Conservation (phyloP, 2,113 vertebrate species). For the Elachura formosa region DNA sequence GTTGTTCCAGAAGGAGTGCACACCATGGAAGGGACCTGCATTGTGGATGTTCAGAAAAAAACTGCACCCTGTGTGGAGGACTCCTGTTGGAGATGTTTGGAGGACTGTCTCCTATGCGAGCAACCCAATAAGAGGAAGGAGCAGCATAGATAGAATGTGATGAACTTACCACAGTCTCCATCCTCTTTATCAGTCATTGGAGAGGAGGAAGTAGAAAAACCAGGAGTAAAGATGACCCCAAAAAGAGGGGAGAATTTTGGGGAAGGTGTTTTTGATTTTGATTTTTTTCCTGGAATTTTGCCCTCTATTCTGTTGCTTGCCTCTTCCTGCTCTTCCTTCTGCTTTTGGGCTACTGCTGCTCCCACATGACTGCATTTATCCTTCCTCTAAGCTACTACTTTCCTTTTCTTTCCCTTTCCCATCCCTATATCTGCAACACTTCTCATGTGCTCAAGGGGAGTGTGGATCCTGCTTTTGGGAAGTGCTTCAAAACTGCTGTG, state of each 20-base stretch:
- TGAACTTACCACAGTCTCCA: neutral
- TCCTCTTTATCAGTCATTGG: neutral
- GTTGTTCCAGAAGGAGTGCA: neutral
- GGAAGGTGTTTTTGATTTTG: neutral
- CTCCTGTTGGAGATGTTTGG: neutral
- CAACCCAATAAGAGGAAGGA: rapidly evolving
- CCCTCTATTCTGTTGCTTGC: neutral
- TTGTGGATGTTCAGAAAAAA: neutral
- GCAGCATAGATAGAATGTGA: neutral
- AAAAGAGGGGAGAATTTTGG: neutral
- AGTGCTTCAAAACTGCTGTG: neutral
- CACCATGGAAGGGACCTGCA: rapidly evolving
- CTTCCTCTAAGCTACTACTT: neutral
- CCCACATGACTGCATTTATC: neutral
- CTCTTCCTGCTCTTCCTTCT: neutral
- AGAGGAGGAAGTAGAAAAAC: neutral
- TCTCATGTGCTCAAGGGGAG: neutral
- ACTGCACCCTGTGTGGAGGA: neutral
- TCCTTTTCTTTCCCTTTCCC: neutral
- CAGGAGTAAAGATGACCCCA: rapidly evolving
- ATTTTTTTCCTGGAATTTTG: neutral
- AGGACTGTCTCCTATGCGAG: neutral
- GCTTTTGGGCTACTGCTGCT: neutral
- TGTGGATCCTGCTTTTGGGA: neutral
- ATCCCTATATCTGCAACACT: neutral